A percentile compares a stretch with the other conserved stretches of the same genome.
Evolutionary conservation across 2,113 vertebrate genomes (phyloP).

Genomic region (Heterotilapia buettikoferi): DNA sequence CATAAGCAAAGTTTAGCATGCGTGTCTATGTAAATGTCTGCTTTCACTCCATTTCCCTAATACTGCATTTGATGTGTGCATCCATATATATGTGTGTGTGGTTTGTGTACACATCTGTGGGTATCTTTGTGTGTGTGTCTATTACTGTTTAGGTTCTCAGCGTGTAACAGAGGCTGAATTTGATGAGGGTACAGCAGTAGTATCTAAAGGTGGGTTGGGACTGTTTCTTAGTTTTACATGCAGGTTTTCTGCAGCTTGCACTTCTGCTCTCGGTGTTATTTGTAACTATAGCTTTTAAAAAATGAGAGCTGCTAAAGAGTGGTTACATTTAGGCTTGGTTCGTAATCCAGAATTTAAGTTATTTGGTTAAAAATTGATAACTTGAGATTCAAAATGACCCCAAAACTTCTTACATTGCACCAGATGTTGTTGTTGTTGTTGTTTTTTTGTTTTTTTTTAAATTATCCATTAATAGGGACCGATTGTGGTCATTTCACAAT

Average conservation of each 20-base stretch:
- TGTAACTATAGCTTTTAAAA: not conserved
- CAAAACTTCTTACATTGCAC: not conserved
- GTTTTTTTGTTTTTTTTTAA: not conserved
- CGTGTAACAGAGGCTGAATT: conserved; percentile 88
- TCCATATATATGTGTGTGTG: conserved; percentile 14
- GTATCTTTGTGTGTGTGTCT: conserved; percentile 7
- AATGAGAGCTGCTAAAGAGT: not conserved
- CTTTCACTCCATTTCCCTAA: not conserved
- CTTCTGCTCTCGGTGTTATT: conserved; percentile 14
- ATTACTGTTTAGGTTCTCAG: conserved; percentile 94
- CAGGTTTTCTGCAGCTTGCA: conserved; percentile 5
- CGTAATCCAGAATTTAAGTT: not conserved
- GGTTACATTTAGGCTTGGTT: not conserved
- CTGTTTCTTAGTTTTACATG: conserved; percentile 14
- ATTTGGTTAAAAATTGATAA: not conserved
- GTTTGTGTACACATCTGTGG: not conserved
- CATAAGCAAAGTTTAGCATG: not conserved
- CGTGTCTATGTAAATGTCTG: not conserved
- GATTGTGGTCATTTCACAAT: not conserved
- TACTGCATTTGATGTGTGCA: not conserved
- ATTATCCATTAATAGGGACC: not conserved
- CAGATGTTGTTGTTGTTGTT: not conserved
- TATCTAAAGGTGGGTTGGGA: conserved; percentile 92
- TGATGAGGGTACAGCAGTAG: conserved; percentile 92
- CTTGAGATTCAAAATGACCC: not conserved